Evolutionary conservation across 2,888 invertebrate genomes (phyloP), one percentile per base, ranked within the genome.

Genomic region (Digitonthophagus gazella): DNA sequence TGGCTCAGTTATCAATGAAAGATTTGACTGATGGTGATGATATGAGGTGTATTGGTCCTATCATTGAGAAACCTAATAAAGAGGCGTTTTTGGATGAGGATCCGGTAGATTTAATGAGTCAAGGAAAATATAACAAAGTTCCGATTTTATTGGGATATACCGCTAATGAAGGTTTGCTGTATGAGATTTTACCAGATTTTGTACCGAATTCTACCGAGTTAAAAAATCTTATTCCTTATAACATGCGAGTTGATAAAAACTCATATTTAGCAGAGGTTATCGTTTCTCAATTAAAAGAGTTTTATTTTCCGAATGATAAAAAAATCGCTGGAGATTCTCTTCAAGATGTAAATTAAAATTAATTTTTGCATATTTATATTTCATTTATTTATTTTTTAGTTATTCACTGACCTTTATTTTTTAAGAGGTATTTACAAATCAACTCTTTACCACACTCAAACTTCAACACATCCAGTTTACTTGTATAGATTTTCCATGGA

Each of bases 61-160:
- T 66, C 2, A 61, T 76, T 14, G 79, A 78, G 72, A 70, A 70
- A 55, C 64, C 72, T 11, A 64, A 69, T 15, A 75, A 74, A 65
- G 71, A 74, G 4, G 65, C 73, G n/a, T 78, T 78, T 71, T 58
- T 78, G 6, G 14, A 72, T 3, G 74, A 77, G 67, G 72, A 76
- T 65, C 78, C 78, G 0, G 22, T 75, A 6, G 68, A 75, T 16
- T 70, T 78, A 57, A 73, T 78, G 14, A 65, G 64, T 16, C 72
- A 72, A 14, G 76, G 75, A 20, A 71, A 73, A 28, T 77, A 75
- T 64, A 73, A 74, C 58, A 74, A 77, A 65, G 76, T 79, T 4
- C 79, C 79, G 2, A 63, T 78, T 6, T 72, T 79, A 65, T 69
- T 76, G 8, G 79, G 79, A 1, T 77, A 70, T 64, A 77, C 73